Evolutionary conservation across 2,888 invertebrate species (phyloP).

Genomic region (Agonopterix heracliana): DNA sequence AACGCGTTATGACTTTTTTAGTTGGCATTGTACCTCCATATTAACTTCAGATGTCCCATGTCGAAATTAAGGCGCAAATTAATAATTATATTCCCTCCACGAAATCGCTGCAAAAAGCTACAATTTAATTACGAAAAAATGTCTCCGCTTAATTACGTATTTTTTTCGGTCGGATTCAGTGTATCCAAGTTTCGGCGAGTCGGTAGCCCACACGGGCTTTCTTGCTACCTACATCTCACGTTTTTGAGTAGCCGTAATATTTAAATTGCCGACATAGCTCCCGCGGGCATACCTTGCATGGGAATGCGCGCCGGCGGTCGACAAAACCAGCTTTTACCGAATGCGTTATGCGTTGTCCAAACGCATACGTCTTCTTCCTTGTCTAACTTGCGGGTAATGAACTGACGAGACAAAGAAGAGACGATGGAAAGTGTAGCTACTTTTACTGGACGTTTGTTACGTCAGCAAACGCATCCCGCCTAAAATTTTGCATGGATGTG

Average conservation of each 20-base stretch:
- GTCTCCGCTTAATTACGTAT: conserved; percentile 51
- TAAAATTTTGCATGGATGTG: conserved; percentile 75
- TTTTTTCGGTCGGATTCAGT: conserved; percentile 60
- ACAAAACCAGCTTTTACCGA: conserved; percentile 70
- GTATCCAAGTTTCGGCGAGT: conserved; percentile 56
- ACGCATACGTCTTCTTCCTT: conserved; percentile 54
- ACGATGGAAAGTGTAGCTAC: conserved; percentile 53
- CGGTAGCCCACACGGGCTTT: conserved; percentile 65
- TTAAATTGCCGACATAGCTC: conserved; percentile 74
- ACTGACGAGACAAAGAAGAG: conserved; percentile 51
- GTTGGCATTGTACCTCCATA: conserved; percentile 45
- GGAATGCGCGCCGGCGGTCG: conserved; percentile 68
- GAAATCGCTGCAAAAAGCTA: conserved; percentile 45
- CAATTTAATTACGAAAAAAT: conserved; percentile 71
- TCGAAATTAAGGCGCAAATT: conserved; percentile 54
- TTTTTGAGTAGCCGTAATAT: conserved; percentile 74
- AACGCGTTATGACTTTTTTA: conserved; percentile 41
- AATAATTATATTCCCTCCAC: conserved; percentile 51
- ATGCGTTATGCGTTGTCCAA: conserved; percentile 63
- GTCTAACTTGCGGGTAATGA: conserved; percentile 48
- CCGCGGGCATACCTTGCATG: conserved; percentile 72
- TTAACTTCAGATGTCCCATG: conserved; percentile 40
- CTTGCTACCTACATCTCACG: conserved; percentile 71
- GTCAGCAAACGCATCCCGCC: conserved; percentile 70
- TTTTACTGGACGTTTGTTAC: conserved; percentile 57